A percentile compares a stretch with the other conserved stretches of the same genome.
Evolutionary conservation across 2,113 vertebrate species (phyloP).

Genomic region (Megaleporinus macrocephalus): DNA sequence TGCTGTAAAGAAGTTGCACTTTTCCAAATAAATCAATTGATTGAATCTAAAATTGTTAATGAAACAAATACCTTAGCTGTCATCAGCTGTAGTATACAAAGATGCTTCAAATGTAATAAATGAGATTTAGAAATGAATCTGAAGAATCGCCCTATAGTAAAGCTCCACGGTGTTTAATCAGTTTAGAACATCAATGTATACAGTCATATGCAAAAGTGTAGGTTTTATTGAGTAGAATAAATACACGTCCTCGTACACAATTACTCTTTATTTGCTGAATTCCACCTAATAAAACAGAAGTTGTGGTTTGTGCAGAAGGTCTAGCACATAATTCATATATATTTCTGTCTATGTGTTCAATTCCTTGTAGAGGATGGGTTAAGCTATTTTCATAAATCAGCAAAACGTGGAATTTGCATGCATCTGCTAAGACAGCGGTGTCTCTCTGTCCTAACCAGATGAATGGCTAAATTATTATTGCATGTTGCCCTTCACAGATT

Average conservation of each 20-base stretch:
- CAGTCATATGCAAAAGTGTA: too few relatives aligned
- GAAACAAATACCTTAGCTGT: not conserved
- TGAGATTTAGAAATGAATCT: not conserved
- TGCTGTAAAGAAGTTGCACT: slow-evolving; percentile 91
- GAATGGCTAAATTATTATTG: not conserved
- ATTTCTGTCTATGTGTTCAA: too few relatives aligned
- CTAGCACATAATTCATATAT: too few relatives aligned
- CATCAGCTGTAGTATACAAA: not conserved
- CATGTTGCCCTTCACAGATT: not conserved
- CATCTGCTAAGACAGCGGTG: not conserved
- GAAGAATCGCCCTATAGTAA: slow-evolving; percentile 13
- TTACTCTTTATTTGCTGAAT: too few relatives aligned
- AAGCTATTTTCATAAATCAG: too few relatives aligned
- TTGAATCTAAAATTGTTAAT: not conserved
- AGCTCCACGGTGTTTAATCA: not conserved
- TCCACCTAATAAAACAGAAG: too few relatives aligned
- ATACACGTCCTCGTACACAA: too few relatives aligned
- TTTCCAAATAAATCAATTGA: slow-evolving; percentile 72
- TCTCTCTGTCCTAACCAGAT: not conserved
- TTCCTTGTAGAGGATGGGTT: too few relatives aligned
- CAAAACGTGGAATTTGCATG: too few relatives aligned
- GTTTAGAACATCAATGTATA: not conserved
- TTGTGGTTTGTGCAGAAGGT: too few relatives aligned
- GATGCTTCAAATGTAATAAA: not conserved
- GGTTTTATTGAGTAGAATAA: too few relatives aligned